Evolutionary conservation across 2,113 vertebrate species (phyloP).

Genomic region (Cervus canadensis): DNA sequence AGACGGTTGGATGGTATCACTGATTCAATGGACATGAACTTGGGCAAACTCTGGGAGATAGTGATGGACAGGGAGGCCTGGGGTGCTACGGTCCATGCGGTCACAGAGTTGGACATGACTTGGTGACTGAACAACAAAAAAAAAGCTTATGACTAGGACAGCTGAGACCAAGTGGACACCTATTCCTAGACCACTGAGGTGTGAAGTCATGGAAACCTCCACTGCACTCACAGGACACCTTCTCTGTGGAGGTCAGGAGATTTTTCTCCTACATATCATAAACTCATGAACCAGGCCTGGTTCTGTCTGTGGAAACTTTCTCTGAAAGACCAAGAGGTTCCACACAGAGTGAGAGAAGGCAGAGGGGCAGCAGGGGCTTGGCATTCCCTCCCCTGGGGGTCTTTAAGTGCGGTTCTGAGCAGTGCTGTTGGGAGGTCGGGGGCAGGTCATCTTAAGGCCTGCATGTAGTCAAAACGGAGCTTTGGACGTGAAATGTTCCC

Average conservation of each 20-base stretch:
- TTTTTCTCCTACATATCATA: neutral
- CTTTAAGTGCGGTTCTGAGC: slow-evolving; percentile 27
- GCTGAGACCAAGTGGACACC: neutral
- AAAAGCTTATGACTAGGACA: neutral
- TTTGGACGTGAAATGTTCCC: slow-evolving; percentile 58
- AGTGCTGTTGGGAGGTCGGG: neutral
- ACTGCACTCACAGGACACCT: neutral
- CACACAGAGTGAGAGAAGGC: neutral
- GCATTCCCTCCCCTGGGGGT: slow-evolving; percentile 27
- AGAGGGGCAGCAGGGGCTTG: slow-evolving; percentile 12
- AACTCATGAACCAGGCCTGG: neutral
- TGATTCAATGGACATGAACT: neutral
- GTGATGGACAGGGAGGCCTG: neutral
- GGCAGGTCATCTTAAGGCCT: neutral
- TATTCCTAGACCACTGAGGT: neutral
- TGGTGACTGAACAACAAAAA: neutral
- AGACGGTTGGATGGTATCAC: neutral
- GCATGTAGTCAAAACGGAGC: neutral
- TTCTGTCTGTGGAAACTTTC: neutral
- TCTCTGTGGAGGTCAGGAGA: neutral
- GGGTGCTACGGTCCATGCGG: neutral
- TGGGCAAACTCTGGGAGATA: neutral
- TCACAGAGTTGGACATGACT: neutral
- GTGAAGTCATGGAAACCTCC: neutral
- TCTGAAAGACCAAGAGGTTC: neutral